These are phyloP conservation scores for Camelus dromedarius DNA, from an alignment of 2,113 vertebrate genomes.

Conservation along the genomic window DNA sequence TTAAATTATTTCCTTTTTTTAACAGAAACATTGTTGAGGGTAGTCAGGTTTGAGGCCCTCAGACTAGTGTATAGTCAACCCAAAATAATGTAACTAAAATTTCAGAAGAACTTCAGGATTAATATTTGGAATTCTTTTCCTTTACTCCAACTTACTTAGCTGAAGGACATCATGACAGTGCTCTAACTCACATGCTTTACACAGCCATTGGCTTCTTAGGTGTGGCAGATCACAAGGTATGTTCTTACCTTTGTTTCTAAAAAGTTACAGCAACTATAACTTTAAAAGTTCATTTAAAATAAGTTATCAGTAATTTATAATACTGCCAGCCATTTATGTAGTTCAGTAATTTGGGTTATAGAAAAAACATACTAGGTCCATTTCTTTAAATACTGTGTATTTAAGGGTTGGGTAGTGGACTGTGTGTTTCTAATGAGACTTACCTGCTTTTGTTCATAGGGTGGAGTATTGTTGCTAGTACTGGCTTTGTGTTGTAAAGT, in stretches of 20 bases:
- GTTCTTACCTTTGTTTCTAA: conserved; percentile 48
- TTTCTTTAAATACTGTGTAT: conserved; percentile 18
- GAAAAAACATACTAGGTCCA: background rate
- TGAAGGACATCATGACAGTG: conserved; percentile 98
- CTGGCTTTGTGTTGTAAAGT: conserved; percentile 95
- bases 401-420: background rate
- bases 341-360: conserved; percentile 20
- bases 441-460: conserved; percentile 86
- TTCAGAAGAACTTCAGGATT: conserved; percentile 16
- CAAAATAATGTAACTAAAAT: conserved; percentile 28
- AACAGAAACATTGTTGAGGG: conserved; percentile 24
- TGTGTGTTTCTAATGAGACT: conserved; percentile 54
- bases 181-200: conserved; percentile 96
- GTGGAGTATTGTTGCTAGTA: conserved; percentile 96
- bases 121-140: conserved; percentile 70
- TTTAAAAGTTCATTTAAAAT: conserved; percentile 17
- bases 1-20: conserved; percentile 56
- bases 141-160: conserved; percentile 91
- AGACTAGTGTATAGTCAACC: background rate
- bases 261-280: background rate
- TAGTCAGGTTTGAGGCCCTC: background rate
- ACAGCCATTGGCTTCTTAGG: conserved; percentile 96
- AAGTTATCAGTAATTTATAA: background rate
- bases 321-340: background rate
- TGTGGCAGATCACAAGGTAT: conserved; percentile 98